These are phyloP conservation scores for Geotrypetes seraphini DNA, from an alignment of 2,797 vertebrate genomes.

Conservation along the genomic window DNA sequence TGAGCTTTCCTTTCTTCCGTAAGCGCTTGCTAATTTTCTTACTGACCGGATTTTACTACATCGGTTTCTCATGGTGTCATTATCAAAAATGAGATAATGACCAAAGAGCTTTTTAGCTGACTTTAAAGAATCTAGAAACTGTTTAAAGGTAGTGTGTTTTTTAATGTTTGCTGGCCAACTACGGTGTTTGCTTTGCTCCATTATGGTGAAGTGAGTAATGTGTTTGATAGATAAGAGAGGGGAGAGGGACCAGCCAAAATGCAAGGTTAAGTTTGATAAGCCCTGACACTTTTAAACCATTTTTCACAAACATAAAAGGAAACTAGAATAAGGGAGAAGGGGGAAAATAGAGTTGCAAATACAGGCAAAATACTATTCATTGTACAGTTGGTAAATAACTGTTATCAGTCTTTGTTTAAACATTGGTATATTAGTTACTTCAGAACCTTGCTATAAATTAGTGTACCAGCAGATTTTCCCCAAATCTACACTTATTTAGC, in stretches of 20 bases:
- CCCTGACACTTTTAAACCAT: slow-evolving; percentile 51
- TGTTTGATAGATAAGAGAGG: slow-evolving; percentile 59
- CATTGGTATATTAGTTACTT: slow-evolving; percentile 42
- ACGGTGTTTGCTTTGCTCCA: slow-evolving; percentile 53
- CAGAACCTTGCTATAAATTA: slow-evolving; percentile 32
- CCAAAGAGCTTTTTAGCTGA: slow-evolving; percentile 53
- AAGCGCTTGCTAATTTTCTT: slow-evolving; percentile 49
- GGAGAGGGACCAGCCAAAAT: slow-evolving; percentile 46
- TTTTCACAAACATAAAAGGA: slow-evolving; percentile 58
- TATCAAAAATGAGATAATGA: slow-evolving; percentile 64
- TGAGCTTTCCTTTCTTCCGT: slow-evolving; percentile 42
- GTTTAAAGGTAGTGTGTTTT: slow-evolving; percentile 54
- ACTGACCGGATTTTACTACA: slow-evolving; percentile 47
- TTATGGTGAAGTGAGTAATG: slow-evolving; percentile 66
- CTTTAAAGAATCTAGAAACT: slow-evolving; percentile 51
- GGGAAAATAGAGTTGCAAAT: slow-evolving; percentile 25
- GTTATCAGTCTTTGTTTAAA: slow-evolving; percentile 23
- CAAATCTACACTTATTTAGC: slow-evolving; percentile 12
- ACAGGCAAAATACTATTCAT: slow-evolving; percentile 26
- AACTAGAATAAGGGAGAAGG: slow-evolving; percentile 26
- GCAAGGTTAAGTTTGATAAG: slow-evolving; percentile 58
- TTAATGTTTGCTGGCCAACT: slow-evolving; percentile 50
- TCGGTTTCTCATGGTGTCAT: slow-evolving; percentile 58
- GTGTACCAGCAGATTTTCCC: too few species aligned
- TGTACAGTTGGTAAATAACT: slow-evolving; percentile 13